Conservation (phyloP, 2,888 invertebrate species). For the Allophyes oxyacanthae region DNA sequence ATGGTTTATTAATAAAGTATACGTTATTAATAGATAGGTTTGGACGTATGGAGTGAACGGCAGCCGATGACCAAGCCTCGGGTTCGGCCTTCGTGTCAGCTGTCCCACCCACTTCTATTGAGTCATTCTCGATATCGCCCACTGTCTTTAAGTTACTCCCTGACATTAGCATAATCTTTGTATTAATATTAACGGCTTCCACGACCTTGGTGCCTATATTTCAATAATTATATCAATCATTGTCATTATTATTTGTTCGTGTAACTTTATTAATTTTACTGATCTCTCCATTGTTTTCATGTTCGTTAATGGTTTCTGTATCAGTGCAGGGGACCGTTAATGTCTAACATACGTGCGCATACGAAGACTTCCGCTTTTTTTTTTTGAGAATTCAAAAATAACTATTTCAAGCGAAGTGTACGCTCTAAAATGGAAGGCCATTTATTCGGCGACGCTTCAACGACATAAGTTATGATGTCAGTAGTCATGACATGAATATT, state of each 20-base stretch:
- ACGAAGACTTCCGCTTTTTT: slow-evolving; percentile 35
- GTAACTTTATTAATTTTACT: slow-evolving; percentile 12
- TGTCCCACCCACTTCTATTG: slow-evolving; percentile 79
- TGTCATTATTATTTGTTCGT: slow-evolving; percentile 46
- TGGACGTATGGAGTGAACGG: slow-evolving; percentile 58
- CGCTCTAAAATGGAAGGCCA: slow-evolving; percentile 40
- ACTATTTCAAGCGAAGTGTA: slow-evolving; percentile 30
- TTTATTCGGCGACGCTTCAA: slow-evolving; percentile 45
- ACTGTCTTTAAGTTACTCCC: slow-evolving; percentile 65
- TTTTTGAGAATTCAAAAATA: slow-evolving; percentile 35
- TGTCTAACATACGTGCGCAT: slow-evolving; percentile 23
- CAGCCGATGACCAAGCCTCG: slow-evolving; percentile 77
- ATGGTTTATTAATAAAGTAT: slow-evolving; percentile 38
- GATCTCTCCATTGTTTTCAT: slow-evolving; percentile 10
- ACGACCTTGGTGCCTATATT: slow-evolving; percentile 74
- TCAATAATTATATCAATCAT: slow-evolving; percentile 58
- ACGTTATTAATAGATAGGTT: slow-evolving; percentile 45
- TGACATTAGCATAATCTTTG: slow-evolving; percentile 78
- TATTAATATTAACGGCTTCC: slow-evolving; percentile 74
- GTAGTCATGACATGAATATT: slow-evolving; percentile 55
- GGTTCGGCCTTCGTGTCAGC: slow-evolving; percentile 73
- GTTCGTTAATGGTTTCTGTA: slow-evolving; percentile 21
- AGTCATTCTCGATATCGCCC: slow-evolving; percentile 77
- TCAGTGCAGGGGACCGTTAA: slow-evolving; percentile 29
- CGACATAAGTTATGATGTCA: slow-evolving; percentile 58